Evolutionary conservation across 1,140 invertebrate genomes (phyloP).

Genomic region (Drepana arcuata): DNA sequence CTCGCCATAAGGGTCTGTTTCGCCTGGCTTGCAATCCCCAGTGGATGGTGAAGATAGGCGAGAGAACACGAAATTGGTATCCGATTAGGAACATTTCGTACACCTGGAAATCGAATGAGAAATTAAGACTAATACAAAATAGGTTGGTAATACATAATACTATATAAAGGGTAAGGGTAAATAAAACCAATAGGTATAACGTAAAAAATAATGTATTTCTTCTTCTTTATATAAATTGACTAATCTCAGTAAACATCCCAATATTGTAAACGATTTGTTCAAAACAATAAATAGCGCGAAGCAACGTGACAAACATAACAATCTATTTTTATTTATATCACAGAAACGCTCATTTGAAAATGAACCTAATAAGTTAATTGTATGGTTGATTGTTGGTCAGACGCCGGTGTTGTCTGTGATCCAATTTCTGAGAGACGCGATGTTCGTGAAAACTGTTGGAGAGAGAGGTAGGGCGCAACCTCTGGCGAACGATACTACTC

Average conservation of each 20-base stretch:
- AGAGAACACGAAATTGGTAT: slow-evolving; percentile 90
- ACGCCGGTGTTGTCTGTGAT: slow-evolving; percentile 56
- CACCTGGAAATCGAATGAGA: slow-evolving; percentile 81
- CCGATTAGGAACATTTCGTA: slow-evolving; percentile 95
- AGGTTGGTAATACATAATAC: slow-evolving; percentile 1
- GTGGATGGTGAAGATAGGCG: slow-evolving; percentile 92
- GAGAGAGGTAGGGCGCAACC: slow-evolving; percentile 58
- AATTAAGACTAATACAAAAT: slow-evolving; percentile 1
- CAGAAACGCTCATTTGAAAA: too few relatives aligned
- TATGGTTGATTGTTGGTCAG: too few relatives aligned
- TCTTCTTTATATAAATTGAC: too few relatives aligned
- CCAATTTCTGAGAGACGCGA: slow-evolving; percentile 55
- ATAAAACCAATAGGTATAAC: too few relatives aligned
- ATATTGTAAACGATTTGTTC: too few relatives aligned
- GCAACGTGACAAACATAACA: too few relatives aligned
- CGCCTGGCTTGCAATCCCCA: slow-evolving; percentile 88
- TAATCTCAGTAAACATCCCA: too few relatives aligned
- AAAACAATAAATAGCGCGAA: too few relatives aligned
- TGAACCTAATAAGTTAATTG: too few relatives aligned
- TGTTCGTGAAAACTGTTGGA: slow-evolving; percentile 61
- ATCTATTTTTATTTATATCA: too few relatives aligned
- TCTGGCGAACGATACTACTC: slow-evolving; percentile 61
- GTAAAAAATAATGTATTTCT: too few relatives aligned
- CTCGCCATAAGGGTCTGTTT: slow-evolving; percentile 84
- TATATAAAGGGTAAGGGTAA: too few relatives aligned